phyloP scores from a whole-genome alignment of 2,888 invertebrate species.

The Athalia cordata region DNA sequence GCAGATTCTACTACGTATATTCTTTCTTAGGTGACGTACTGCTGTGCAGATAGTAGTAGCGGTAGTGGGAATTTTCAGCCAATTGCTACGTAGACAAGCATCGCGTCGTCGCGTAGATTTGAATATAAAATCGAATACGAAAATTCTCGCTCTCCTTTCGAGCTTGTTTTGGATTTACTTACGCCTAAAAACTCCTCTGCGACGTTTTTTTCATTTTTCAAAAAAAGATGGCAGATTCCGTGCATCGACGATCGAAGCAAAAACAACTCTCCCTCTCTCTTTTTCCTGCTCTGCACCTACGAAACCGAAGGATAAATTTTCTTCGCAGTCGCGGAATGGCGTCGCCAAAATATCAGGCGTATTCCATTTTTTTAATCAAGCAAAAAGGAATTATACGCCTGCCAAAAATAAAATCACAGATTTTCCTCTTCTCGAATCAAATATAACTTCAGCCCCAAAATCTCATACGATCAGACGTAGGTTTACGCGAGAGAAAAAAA shows the following conservation, averaged over 20 bases:
- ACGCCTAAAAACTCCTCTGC: neutral
- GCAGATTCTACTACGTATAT: conserved; percentile 39
- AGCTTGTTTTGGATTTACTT: neutral
- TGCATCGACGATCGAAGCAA: neutral
- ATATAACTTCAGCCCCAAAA: too few species aligned
- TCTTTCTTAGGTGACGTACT: neutral
- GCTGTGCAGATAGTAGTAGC: neutral
- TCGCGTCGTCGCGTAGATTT: conserved; percentile 38
- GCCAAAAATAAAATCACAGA: too few species aligned
- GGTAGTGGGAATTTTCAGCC: conserved; percentile 11
- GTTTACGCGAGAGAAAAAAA: too few species aligned
- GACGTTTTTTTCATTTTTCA: conserved; percentile 32
- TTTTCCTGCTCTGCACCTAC: too few species aligned
- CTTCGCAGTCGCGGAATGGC: too few species aligned
- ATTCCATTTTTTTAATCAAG: too few species aligned
- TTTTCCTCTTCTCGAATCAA: too few species aligned
- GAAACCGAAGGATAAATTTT: too few species aligned
- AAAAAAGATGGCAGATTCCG: neutral
- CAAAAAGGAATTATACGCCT: too few species aligned
- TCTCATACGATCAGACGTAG: too few species aligned
- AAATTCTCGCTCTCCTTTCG: conserved; percentile 32
- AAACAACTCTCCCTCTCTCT: too few species aligned
- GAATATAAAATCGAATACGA: conserved; percentile 36
- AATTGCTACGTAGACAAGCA: conserved; percentile 9
- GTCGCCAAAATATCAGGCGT: too few species aligned